Conservation (phyloP, 2,797 vertebrate genomes). For the Alca torda region DNA sequence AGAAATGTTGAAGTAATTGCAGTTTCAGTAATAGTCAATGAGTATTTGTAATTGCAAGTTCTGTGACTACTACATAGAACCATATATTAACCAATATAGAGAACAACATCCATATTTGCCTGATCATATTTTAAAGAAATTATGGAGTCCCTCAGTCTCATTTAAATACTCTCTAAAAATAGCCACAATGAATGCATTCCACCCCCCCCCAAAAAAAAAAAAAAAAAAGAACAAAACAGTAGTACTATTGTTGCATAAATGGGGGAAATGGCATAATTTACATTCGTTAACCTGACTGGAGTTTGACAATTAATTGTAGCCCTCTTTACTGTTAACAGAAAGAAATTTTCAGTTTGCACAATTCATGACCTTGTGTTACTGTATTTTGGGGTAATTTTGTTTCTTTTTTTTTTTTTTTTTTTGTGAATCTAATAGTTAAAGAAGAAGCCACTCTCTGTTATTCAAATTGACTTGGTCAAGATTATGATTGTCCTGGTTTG, state of each 20-base stretch:
- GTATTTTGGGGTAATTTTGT: neutral
- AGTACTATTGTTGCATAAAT: neutral
- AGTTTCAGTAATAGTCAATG: neutral
- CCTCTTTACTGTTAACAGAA: neutral
- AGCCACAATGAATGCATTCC: fast-evolving
- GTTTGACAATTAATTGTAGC: neutral
- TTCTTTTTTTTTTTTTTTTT: neutral
- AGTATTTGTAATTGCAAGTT: neutral
- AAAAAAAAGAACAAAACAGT: neutral
- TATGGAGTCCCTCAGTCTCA: neutral
- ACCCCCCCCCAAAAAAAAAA: fast-evolving
- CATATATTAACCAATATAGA: neutral
- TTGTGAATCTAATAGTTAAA: neutral
- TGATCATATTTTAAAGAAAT: neutral
- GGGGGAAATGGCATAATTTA: neutral
- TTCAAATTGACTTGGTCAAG: neutral
- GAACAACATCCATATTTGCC: neutral
- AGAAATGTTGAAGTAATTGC: conserved; percentile 1
- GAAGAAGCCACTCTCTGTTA: neutral
- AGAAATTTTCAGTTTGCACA: neutral
- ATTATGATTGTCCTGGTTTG: neutral
- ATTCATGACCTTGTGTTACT: neutral
- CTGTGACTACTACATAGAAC: neutral
- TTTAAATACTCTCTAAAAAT: neutral
- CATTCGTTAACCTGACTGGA: neutral